Evolutionary conservation across 2,113 vertebrate species (phyloP), one percentile per base, ranked within the genome.

Genomic region (Strix uralensis): DNA sequence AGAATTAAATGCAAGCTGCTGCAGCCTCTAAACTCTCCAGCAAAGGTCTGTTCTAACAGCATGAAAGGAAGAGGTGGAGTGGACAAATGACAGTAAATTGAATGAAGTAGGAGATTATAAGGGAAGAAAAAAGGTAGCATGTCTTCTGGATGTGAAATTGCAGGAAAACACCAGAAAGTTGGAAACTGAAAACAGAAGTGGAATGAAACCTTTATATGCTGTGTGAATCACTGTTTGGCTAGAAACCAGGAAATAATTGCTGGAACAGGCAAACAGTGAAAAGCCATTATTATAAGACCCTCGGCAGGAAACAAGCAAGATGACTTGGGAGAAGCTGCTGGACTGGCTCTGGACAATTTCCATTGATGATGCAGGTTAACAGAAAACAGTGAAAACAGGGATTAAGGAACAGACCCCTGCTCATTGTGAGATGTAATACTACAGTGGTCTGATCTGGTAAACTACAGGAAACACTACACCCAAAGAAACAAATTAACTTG

Each of bases 191-290:
- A 94, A 92, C 67, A 94, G 88, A 81, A 96, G 81, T 61, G 94
- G 94, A 96, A 96, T 93, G 80, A 92, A 94, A 96, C 83, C 96
- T 93, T 96, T 96, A 49, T 69, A 11, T 13, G 36, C 86, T 61
- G 81, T 23, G 96, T 97, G 96, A 96, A 95, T 96, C 92, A 96
- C 44, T 46, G 69, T 36, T 92, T 96, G 94, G 95, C 92, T 42
- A 44, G 83, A 87, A 94, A 94, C 88, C 95, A 96, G 92, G 91
- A 95, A 95, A 97, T 89, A 94, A 96, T 95, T 94, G 81, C 86
- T 96, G 95, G 86, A 93, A 93, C 93, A 90, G 93, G 82, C 94
- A 66, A 94, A 88, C 27, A 66, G 94, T 34, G 90, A 86, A 93
- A 94, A 91, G 80, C 86, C 92, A 85, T 89, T 77, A 57, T 67